Percentiles rank a stretch among this genome's conserved stretches.
Conservation (phyloP, 2,797 vertebrate species). For the Diplodus sargus region DNA sequence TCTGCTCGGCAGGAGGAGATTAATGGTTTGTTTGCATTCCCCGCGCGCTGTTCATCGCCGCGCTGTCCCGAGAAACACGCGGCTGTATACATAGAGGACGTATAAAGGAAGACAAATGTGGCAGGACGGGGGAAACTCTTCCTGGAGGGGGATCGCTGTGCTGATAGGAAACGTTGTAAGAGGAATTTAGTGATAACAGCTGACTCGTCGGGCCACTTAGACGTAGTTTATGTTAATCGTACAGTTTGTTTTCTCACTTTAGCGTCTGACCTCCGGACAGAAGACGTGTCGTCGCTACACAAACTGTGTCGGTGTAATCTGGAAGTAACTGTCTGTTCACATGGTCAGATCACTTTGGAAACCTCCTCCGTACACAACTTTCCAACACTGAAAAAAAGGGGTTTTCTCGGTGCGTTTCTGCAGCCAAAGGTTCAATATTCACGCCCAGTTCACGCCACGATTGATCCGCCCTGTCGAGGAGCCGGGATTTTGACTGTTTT, state of each 20-base stretch:
- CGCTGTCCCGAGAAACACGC: slow-evolving; percentile 48
- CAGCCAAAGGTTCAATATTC: neutral
- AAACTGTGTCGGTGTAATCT: neutral
- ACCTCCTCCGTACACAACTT: too few species aligned
- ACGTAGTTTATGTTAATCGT: slow-evolving; percentile 19
- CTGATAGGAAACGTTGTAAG: slow-evolving; percentile 5
- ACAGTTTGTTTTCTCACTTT: slow-evolving; percentile 37
- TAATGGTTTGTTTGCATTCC: slow-evolving; percentile 72
- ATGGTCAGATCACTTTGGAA: neutral
- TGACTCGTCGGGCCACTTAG: neutral
- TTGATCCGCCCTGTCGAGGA: neutral
- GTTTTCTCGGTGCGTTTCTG: too few species aligned
- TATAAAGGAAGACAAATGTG: slow-evolving; percentile 59
- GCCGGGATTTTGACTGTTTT: neutral
- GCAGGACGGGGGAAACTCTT: neutral
- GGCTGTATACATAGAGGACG: slow-evolving; percentile 49
- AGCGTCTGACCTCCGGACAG: slow-evolving; percentile 25
- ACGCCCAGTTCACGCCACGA: neutral
- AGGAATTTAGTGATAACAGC: slow-evolving; percentile 35
- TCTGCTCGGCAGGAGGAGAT: slow-evolving; percentile 52
- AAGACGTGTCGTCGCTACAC: slow-evolving; percentile 3
- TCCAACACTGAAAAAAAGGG: too few species aligned
- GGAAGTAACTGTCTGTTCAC: neutral
- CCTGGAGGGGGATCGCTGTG: slow-evolving; percentile 7
- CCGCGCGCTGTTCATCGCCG: slow-evolving; percentile 42